A percentile compares a stretch with the other conserved stretches of the same genome.
These are phyloP conservation scores for Pseudomyrmex sp. DNA, from an alignment of 1,140 invertebrate species.

Conservation along the genomic window DNA sequence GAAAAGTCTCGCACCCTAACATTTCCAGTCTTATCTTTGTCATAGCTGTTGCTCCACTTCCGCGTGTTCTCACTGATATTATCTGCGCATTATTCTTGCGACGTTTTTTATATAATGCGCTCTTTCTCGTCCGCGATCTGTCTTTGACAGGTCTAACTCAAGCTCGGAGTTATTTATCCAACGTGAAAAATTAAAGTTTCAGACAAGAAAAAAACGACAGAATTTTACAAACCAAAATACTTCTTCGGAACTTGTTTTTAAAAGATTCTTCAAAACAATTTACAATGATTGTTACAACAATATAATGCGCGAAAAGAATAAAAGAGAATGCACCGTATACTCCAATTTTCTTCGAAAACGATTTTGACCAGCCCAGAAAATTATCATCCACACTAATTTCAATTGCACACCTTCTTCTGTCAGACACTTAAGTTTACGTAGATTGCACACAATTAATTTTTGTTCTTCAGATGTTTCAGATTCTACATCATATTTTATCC, in stretches of 20 bases:
- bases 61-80: background rate
- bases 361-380: background rate
- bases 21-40: constrained; percentile 76
- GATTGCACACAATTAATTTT: background rate
- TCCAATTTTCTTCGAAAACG: background rate
- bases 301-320: background rate
- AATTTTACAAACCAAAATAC: no score
- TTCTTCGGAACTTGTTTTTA: no score
- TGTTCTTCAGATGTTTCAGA: no score
- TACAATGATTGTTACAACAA: no score
- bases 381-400: background rate
- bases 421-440: constrained; percentile 1
- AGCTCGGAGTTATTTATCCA: no score
- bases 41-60: constrained; percentile 38
- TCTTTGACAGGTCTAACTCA: no score
- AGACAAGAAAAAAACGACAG: no score
- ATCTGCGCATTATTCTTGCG: constrained; percentile 20
- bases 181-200: no score
- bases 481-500: background rate
- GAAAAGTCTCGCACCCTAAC: constrained; percentile 76
- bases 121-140: no score
- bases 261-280: no score
- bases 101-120: background rate
- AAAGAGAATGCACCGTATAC: background rate
- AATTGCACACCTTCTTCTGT: background rate